These are phyloP conservation scores for Sipunculus nudus DNA, from an alignment of 2,888 invertebrate genomes.

Conservation along the genomic window DNA sequence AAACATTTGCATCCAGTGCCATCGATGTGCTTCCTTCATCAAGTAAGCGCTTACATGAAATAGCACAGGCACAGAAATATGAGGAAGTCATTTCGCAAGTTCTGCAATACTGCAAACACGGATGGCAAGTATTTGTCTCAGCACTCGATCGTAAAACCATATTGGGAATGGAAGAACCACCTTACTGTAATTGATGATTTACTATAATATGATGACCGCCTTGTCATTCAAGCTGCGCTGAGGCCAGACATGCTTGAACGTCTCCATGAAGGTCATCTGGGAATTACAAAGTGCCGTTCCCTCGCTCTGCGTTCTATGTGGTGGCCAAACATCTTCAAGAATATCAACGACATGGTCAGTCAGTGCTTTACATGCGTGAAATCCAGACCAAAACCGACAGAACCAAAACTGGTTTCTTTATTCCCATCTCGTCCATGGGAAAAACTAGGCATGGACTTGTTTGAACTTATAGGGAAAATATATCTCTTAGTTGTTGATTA, in stretches of 20 bases:
- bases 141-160: no score
- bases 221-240: neutral
- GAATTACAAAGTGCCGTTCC: neutral
- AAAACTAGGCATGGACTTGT: neutral
- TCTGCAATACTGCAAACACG: no score
- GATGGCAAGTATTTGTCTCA: no score
- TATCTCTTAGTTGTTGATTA: neutral
- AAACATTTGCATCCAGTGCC: no score
- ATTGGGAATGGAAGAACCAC: neutral
- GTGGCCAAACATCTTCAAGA: conserved; percentile 1
- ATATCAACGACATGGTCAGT: neutral
- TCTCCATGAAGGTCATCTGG: conserved; percentile 6
- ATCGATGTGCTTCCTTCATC: no score
- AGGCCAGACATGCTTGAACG: neutral
- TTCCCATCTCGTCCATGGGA: neutral
- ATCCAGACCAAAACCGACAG: neutral
- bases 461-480: neutral
- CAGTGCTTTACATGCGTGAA: neutral
- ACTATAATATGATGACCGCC: neutral
- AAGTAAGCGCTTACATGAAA: no score
- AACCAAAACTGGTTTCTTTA: neutral
- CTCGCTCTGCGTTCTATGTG: neutral
- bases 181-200: neutral
- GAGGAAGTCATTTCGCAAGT: no score
- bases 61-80: no score